Evolutionary conservation across 1,140 invertebrate species (phyloP), one percentile per base, ranked within the genome.

Genomic region (Bombus waltoni): DNA sequence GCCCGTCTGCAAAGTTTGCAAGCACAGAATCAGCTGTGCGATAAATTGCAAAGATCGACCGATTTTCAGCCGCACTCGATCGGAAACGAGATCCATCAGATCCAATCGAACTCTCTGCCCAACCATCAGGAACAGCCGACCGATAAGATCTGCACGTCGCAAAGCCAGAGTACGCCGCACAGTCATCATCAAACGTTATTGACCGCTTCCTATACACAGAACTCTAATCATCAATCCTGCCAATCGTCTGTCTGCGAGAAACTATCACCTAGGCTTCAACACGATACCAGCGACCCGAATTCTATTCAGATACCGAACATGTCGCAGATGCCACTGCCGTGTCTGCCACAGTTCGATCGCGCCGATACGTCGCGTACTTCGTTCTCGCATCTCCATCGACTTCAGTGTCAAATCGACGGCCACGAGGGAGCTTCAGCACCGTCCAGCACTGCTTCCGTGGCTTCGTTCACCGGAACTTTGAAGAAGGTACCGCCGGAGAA

Each of bases 401-500:
- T 93, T 87, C 92, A 94, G 53, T 93, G 92, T 71, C 85, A 91
- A 35, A 81, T 85, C 62, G 93, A 95, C 80, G 90, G 93, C 47
- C 80, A 91, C 79, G 94, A 95, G 53, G 89, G 84, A 73, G 83
- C 87, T 80, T 86, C 92, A 38, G 87, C 88, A n/a, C 71, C 91
- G 11, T 57, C 70, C 6, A 75, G 70, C 59, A 72, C 73, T 10
- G 79, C 84, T n/a, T 62, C 87, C 22, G 65, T 83, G 6, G 79
- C 74, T 0, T 92, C 92, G 42, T 93, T 95, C 80, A 93, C 94
- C 8, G 94, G 94, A 9, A 95, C 94, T 0, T 83, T 95, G 81
- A 95, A 95, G 89, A 95, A 95, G 73, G 92, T 95, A 44, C 94
- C 95, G 10, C 95, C 95, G 1, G 95, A 95, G 81, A 95, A 95